Percentiles rank a stretch among this genome's conserved stretches.
Evolutionary conservation across 2,888 invertebrate species (phyloP).

Genomic region (Caenorhabditis sp.): DNA sequence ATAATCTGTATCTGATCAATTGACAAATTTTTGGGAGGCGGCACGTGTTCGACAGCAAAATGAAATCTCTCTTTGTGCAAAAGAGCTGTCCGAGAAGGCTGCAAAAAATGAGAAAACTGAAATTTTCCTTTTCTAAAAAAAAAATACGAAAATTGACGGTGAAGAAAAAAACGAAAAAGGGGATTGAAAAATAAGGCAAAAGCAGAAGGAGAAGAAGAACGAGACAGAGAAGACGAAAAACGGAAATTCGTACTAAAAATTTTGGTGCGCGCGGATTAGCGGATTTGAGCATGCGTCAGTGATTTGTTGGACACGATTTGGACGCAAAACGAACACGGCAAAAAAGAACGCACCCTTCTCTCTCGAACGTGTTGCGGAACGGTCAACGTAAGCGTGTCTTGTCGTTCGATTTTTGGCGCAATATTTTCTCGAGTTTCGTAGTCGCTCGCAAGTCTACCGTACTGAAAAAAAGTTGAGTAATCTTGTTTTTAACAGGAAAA

Average conservation of each 20-base stretch:
- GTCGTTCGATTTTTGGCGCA: background rate
- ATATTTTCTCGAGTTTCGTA: conserved; percentile 10
- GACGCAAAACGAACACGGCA: background rate
- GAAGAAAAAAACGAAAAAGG: background rate
- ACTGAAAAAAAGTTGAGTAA: conserved; percentile 9
- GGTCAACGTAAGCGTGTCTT: background rate
- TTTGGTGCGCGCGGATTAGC: background rate
- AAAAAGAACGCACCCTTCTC: conserved; percentile 11
- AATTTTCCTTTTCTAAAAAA: background rate
- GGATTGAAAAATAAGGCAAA: background rate
- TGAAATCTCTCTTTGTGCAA: conserved; percentile 30
- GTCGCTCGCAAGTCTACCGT: conserved; percentile 18
- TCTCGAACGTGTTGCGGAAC: conserved; percentile 21
- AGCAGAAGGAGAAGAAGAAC: background rate
- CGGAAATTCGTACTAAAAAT: conserved; percentile 1
- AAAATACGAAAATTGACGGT: background rate
- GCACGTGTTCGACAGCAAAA: conserved; percentile 13
- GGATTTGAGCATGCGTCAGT: background rate
- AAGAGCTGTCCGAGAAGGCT: conserved; percentile 35
- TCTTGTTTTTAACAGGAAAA: background rate
- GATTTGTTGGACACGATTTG: background rate
- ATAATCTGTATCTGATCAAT: background rate
- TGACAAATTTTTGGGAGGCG: background rate
- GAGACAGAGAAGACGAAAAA: conserved; percentile 5
- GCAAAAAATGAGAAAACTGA: background rate